phyloP scores from a whole-genome alignment of 1,140 invertebrate species.

The Drosophila lacteicornis region DNA sequence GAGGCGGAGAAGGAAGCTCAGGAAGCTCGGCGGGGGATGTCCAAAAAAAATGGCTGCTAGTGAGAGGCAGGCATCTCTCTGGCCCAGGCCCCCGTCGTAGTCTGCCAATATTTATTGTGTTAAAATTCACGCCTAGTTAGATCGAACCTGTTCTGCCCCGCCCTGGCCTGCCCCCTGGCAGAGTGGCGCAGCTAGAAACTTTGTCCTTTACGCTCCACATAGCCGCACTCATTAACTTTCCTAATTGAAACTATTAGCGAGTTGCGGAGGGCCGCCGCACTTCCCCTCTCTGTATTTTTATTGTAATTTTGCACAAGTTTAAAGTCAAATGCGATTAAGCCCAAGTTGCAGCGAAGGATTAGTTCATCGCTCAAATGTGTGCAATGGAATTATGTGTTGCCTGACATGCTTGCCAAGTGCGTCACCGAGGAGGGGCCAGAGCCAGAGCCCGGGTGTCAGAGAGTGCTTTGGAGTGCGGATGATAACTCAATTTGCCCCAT shows the following conservation, averaged over 20 bases:
- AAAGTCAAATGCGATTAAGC: slow-evolving; percentile 65
- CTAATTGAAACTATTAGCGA: slow-evolving; percentile 76
- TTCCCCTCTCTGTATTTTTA: slow-evolving; percentile 27
- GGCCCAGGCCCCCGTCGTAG: slow-evolving; percentile 9
- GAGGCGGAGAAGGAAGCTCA: background rate
- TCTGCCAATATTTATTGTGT: slow-evolving; percentile 68
- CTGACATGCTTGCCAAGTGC: slow-evolving; percentile 36
- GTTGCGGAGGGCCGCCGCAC: slow-evolving; percentile 4
- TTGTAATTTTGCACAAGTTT: slow-evolving; percentile 59
- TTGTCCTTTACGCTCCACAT: slow-evolving; percentile 67
- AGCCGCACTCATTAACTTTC: slow-evolving; percentile 71
- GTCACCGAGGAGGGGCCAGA: background rate
- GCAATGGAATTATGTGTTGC: slow-evolving; percentile 54
- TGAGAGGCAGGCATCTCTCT: background rate
- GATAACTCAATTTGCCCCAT: slow-evolving; percentile 53
- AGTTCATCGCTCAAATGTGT: slow-evolving; percentile 33
- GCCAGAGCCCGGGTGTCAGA: slow-evolving; percentile 1
- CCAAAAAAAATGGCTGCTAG: background rate
- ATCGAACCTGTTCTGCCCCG: slow-evolving; percentile 19
- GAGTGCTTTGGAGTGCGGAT: slow-evolving; percentile 22
- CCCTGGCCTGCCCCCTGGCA: background rate
- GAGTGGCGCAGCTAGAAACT: slow-evolving; percentile 44
- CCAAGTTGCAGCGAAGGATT: slow-evolving; percentile 38
- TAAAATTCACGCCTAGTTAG: slow-evolving; percentile 69
- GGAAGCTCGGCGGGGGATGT: slow-evolving; percentile 1